Evolutionary conservation across 2,113 vertebrate species (phyloP), one percentile per base, ranked within the genome.

Genomic region (Catharus minimus): DNA sequence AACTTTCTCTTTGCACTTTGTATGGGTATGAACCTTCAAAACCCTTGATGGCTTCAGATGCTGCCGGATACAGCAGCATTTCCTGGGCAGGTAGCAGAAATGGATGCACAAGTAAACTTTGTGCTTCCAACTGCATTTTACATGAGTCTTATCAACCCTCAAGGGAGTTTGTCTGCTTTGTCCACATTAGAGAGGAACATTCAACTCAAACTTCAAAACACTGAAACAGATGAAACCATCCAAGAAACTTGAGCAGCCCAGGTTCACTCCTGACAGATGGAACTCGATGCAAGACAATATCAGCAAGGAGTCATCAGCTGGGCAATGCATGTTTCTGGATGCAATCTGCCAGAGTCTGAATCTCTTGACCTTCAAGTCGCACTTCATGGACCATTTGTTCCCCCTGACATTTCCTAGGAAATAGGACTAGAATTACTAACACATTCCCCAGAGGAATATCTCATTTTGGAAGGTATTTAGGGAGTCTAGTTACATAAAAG

Each of bases 351-450:
- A 90, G 61, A 72, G 30, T 39, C 66, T 65, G 26, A 76, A 84
- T 82, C 69, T 84, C 67, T 69, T 82, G 81, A 86, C 83, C 36
- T 93, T 81, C 50, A 90, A 77, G 66, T 90, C 77, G 86, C 46
- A 41, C 28, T 82, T 65, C 69, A 82, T 13, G 49, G 76, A 58
- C 74, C 77, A 93, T 89, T 95, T 96, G 43, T 55, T 93, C 77
- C 56, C 83, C 47, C 66, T 53, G 66, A 78, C 47, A 79, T 90
- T 95, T 94, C 74, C 73, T 73, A 76, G 69, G 69, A 95, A 95
- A 84, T 10, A 93, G 32, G 57, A 88, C 68, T 43, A 92, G 65
- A 90, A 82, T 82, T 93, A 65, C 69, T 79, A 79, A 92, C 22
- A 73, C 3, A 84, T 84, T 90, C 61, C 80, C 50, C 55, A 43